A percentile compares a stretch with the other conserved stretches of the same genome.
These are phyloP conservation scores for Aphyosemion australe DNA, from an alignment of 2,113 vertebrate species.

Conservation along the genomic window DNA sequence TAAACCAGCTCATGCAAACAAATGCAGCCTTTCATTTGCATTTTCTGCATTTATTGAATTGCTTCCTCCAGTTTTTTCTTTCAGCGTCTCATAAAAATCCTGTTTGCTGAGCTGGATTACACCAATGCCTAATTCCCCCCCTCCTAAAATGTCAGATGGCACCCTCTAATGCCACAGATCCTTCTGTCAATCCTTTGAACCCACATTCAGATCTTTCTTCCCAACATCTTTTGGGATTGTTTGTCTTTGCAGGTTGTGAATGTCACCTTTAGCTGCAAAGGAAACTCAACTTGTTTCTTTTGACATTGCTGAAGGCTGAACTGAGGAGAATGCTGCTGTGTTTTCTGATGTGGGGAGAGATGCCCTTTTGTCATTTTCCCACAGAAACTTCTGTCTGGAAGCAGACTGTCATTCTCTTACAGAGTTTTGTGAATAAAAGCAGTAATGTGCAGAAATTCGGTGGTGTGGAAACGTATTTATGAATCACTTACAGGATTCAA, in stretches of 20 bases:
- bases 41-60: constrained; percentile 25
- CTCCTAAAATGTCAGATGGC: constrained; percentile 54
- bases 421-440: too few species aligned
- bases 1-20: constrained; percentile 21
- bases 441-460: too few species aligned
- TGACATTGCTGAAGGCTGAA: constrained; percentile 22
- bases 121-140: constrained; percentile 29
- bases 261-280: constrained; percentile 40
- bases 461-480: too few species aligned
- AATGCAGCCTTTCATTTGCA: constrained; percentile 38
- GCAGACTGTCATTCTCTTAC: too few species aligned
- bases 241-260: constrained; percentile 42
- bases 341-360: not conserved
- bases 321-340: not conserved
- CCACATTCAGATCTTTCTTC: constrained; percentile 11
- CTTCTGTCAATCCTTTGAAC: constrained; percentile 39
- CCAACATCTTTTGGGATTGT: constrained; percentile 24
- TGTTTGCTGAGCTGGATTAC: constrained; percentile 54
- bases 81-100: constrained; percentile 37
- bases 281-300: constrained; percentile 9
- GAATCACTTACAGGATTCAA: too few species aligned
- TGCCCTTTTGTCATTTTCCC: not conserved
- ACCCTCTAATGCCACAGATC: constrained; percentile 44
- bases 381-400: not conserved
- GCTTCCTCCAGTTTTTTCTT: constrained; percentile 20